Evolutionary conservation across 1,140 invertebrate species (phyloP), one percentile per base, ranked within the genome.

Genomic region (Sesamia nonagrioides): DNA sequence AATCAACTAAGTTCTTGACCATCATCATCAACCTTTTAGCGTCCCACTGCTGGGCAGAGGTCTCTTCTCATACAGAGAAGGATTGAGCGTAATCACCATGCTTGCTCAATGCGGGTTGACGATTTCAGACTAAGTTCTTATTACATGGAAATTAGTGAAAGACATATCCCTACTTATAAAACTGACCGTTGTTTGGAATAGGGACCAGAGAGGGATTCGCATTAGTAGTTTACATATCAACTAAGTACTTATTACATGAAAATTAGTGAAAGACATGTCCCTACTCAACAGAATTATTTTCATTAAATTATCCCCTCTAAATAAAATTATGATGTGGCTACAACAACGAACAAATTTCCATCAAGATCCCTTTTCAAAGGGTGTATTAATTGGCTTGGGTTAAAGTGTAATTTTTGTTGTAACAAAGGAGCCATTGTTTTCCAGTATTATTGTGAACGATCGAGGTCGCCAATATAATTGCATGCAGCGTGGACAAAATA

Each of bases 401-500:
- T 37, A 56, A 40, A 40, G 27, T 73, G 8, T 50, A 48, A 58
- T 48, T 48, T 50, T 61, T 63, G 45, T 48, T 33, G 40, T 63
- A 45, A 63, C 56, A 75, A 61, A 75, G 58, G 42, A 63, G 73
- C 60, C 9, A 79, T 79, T 74, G 77, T 79, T 66, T 79, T 60
- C 45, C 21, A 40, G 11, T 48, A 75, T 79, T 66, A 74, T 79
- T 61, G 56, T 78, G 35, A 8, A 66, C 33, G 21, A 66, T 79
- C 77, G 58, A 79, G 77, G 77, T 79, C 68, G 56, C 60, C 27
- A 40, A 79, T 42, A 52, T 66, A 79, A 79, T 79, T 74, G 58
- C 69, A 48, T 50, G 52, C 17, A 56, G 48, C 61, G 52, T 68
- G 61, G 48, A 77, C 75, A 77, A 69, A 66, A 61, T 75, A 75